Conservation (phyloP, 2,113 vertebrate species). For the Salvelinus namaycush region DNA sequence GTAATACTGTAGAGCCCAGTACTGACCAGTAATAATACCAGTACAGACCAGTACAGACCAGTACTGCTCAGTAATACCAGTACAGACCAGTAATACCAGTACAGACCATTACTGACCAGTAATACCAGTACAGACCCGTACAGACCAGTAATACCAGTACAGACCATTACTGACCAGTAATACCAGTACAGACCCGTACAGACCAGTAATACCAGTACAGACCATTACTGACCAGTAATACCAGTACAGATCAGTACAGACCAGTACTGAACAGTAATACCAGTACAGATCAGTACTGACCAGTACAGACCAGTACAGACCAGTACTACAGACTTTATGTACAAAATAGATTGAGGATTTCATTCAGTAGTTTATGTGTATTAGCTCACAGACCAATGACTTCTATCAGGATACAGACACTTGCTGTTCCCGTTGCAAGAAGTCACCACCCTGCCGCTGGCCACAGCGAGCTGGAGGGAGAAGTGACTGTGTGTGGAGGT, state of each 20-base stretch:
- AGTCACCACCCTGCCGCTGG: conserved; percentile 56
- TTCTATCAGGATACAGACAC: conserved; percentile 36
- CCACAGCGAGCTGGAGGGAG: conserved; percentile 39
- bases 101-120: background rate
- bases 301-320: background rate
- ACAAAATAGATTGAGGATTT: no score
- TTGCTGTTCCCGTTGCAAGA: conserved; percentile 45
- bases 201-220: background rate
- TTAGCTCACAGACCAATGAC: background rate
- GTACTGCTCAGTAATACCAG: background rate
- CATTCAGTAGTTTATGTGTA: background rate
- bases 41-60: background rate
- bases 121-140: background rate
- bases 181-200: background rate
- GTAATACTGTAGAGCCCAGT: background rate
- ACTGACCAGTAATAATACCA: no score
- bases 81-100: background rate
- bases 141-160: background rate
- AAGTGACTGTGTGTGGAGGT: background rate
- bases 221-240: background rate
- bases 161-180: background rate
- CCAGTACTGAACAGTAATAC: background rate
- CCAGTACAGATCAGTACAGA: background rate
- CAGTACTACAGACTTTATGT: no score
- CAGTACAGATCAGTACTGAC: no score